Evolutionary conservation across 2,888 invertebrate genomes (phyloP).

Genomic region (Pristionchus arcanus): DNA sequence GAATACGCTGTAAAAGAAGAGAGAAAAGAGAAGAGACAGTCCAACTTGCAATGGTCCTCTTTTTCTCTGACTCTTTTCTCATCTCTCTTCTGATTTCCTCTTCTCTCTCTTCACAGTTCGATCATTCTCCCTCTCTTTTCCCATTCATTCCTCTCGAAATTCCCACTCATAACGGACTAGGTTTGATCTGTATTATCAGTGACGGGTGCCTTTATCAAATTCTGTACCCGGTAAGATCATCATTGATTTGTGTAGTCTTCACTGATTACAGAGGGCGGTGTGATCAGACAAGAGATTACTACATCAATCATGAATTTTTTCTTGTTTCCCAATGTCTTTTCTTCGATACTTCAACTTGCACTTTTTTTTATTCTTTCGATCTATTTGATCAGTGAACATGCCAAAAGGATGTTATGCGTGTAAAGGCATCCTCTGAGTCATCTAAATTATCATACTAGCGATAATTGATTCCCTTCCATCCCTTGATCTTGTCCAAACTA

Average conservation of each 20-base stretch:
- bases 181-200: not conserved
- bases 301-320: too few relatives aligned
- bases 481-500: not conserved
- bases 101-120: conserved; percentile 21
- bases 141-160: not conserved
- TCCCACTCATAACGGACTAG: not conserved
- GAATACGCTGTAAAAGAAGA: not conserved
- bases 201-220: not conserved
- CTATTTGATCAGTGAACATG: too few relatives aligned
- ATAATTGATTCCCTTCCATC: not conserved
- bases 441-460: not conserved
- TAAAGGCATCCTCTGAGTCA: not conserved
- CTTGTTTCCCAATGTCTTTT: too few relatives aligned
- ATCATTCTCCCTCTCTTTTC: not conserved
- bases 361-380: too few relatives aligned
- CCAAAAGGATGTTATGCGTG: too few relatives aligned
- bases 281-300: not conserved
- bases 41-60: conserved; percentile 12
- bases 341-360: too few relatives aligned
- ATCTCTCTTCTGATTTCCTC: conserved; percentile 16
- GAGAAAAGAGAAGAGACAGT: not conserved
- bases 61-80: conserved; percentile 2
- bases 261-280: not conserved
- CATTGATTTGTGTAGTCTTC: too few relatives aligned
- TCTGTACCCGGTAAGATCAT: not conserved